Evolutionary conservation across 1,140 invertebrate genomes (phyloP), one percentile per base, ranked within the genome.

Genomic region (Eriosoma lanigerum): DNA sequence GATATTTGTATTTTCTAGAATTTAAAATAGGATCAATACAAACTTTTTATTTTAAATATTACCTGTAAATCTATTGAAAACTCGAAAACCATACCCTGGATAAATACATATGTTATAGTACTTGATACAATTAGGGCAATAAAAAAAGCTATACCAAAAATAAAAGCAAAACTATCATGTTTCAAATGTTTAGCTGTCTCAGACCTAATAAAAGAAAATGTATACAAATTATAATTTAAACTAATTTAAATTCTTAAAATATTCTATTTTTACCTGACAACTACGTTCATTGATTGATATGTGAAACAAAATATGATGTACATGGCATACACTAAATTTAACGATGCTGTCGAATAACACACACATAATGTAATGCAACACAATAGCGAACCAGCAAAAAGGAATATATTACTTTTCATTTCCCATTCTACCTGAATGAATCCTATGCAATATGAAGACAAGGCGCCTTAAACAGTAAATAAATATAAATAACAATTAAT

Each of bases 141-240:
- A 38, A 76, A 76, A 46, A 52, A 76, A 5, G 17, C 13, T 8
- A 76, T 0, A 44, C 73, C 73, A 17, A 76, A 58, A 17, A 76
- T 76, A 17, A 76, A 76, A 13, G 73, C 73, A 19, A 76, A 76
- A 19, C 56, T 60, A 13, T 76, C 73, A 8, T 76, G 73, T 19
- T 76, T 56, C 17, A 76, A 76, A 19, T 76, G 15, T 46, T 76
- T 76, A 0, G 73, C 73, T 1, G 73, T 76, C 46, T 76, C 73
- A 1, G 73, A 60, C 17, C 73, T 76, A 19, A 0, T 32, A 56
- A 52, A 54, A 2, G 5, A 10, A 60, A 10, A 13, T 26, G 60
- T 29, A 46, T 29, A 54, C 54, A n/a, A 52, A 32, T 73, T n/a
- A 5, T 9, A 17, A n/a, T 0, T 29, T 52, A 21, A 12, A 26